Evolutionary conservation across 2,113 vertebrate genomes (phyloP).

Genomic region (Sisor rabdophorus): DNA sequence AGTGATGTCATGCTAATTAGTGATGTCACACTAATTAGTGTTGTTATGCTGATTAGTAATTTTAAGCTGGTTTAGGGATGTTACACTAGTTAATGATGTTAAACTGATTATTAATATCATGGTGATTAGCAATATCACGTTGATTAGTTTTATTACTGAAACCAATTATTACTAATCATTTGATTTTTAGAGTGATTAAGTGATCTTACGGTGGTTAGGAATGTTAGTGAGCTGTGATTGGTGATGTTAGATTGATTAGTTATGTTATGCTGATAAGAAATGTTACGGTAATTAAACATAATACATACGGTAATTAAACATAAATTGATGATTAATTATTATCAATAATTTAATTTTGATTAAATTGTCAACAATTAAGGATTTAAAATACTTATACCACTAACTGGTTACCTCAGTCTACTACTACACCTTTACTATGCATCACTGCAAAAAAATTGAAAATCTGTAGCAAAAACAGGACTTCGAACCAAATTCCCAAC

Average conservation of each 20-base stretch:
- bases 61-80: too few relatives aligned
- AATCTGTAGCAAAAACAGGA: constrained; percentile 6
- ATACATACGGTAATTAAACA: background rate
- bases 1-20: background rate
- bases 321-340: too few relatives aligned
- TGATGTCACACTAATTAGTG: background rate
- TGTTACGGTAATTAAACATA: background rate
- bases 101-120: too few relatives aligned
- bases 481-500: constrained; percentile 3
- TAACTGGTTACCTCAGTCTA: background rate
- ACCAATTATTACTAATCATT: too few relatives aligned
- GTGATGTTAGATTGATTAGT: background rate
- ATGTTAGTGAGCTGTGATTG: too few relatives aligned
- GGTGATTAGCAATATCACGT: too few relatives aligned
- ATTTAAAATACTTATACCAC: too few relatives aligned
- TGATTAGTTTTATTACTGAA: too few relatives aligned
- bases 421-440: background rate
- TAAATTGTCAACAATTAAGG: too few relatives aligned
- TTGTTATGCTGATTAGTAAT: background rate
- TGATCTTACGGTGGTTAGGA: background rate
- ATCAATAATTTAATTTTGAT: too few relatives aligned
- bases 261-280: background rate
- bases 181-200: too few relatives aligned
- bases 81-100: too few relatives aligned
- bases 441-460: background rate